Evolutionary conservation across 2,888 invertebrate species (phyloP), one percentile per base, ranked within the genome.

Genomic region (Hirtodrosophila histrioides): DNA sequence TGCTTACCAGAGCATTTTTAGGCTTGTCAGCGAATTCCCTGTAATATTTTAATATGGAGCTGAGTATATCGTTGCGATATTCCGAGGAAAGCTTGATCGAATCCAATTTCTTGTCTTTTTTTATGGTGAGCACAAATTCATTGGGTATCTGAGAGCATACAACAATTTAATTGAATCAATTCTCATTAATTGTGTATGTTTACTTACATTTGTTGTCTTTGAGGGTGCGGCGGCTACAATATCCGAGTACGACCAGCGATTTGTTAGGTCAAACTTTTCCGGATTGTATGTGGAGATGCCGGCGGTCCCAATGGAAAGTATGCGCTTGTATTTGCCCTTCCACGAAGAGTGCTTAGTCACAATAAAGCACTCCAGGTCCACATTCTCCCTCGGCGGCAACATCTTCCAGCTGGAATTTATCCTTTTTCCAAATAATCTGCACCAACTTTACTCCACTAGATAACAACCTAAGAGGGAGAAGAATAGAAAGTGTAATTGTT

Each of bases 271-370:
- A 85, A 97, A 93, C 77, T 94, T 95, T 69, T 93, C 94, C n/a
- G 97, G 99, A 92, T 99, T 99, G 92, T 99, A 99, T 0, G 99
- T 99, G 45, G 99, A 97, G 83, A 99, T 96, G 33, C 98, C 99
- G 90, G 95, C 94, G 39, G 97, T 96, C 55, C 99, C 99, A 89
- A 99, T 95, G 7, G 99, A 98, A 91, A 99, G 97, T 88, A 99
- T 97, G 84, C 99, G 94, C 92, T 98, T 98, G 92, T 99, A 99
- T 96, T 97, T 99, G 91, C 99, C 99, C 92, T 98, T 99, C 99
- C 99, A 99, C 27, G 97, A 98, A 27, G 97, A 98, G 92, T 98
- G 98, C 93, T 99, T 99, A 35, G 97, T 98, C 90, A 99, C 98
- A 90, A 97, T 95, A 93, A 97, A 99, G 91, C 99, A 98, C 78